Base-by-base conservation (phyloP, 1,140 invertebrate species). In the Drosophila fuyamai region DNA sequence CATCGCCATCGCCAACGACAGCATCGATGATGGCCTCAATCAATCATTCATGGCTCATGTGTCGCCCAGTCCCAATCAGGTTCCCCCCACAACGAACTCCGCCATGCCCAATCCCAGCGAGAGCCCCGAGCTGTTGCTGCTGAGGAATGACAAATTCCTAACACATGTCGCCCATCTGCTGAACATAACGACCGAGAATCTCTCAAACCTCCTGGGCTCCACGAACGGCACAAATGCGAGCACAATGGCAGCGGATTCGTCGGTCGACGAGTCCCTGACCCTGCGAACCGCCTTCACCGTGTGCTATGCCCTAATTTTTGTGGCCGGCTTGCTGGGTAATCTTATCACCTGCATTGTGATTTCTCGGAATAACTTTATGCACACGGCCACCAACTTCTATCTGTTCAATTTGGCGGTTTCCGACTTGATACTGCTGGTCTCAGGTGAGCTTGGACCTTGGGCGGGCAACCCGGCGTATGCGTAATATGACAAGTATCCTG, bases 351-450 rank as follows among this genome's bases (percentile, higher is more conserved):
- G 97, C 90, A 93, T 97, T 41, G 97, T 98, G 7, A 97, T 98
- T 12, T 94, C 95, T 0, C 93, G 95, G 4, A 97, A 97, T 84
- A 95, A 95, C 61, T 95, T 94, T 18, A 96, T 97, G 95, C 96
- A 96, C 85, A 96, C 95, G 0, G 95, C 96, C 0, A 96, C 96
- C 13, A 97, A 97, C 92, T 97, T 96, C 86, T 97, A 97, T 82
- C 93, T 97, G 10, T 97, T 98, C 92, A 97, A 96, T 91, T 93
- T 98, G 74, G 97, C 97, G 0, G 94, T 98, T 14, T 97, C 97
- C 2, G 97, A 98, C 92, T 93, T 98, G 46, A 93, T 98, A 10
- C 93, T 98, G 5, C 93, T 98, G 23, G 83, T 96, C 36, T 95
- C 94, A 68, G 90, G 90, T 91, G 43, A 90, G 90, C 43, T 41